These are phyloP conservation scores for Trinectes maculatus DNA, from an alignment of 2,113 vertebrate species.

Conservation along the genomic window DNA sequence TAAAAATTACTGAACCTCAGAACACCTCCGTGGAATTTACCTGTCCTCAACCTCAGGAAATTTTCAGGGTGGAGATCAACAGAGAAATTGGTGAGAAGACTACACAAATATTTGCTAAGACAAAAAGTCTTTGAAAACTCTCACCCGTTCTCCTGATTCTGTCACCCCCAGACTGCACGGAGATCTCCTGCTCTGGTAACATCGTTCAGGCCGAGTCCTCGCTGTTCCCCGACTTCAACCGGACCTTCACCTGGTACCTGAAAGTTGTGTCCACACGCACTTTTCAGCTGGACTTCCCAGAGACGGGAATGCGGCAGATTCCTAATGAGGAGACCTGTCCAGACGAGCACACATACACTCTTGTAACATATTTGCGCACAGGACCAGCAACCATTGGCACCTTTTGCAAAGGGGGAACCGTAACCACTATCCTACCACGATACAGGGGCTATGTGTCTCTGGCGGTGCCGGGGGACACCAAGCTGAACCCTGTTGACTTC, in stretches of 20 bases:
- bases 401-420: slow-evolving; percentile 88
- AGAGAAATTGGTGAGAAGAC: slow-evolving; percentile 70
- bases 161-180: slow-evolving; percentile 84
- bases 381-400: slow-evolving; percentile 80
- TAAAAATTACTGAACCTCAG: neutral
- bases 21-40: slow-evolving; percentile 68
- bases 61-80: slow-evolving; percentile 76
- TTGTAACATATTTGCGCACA: slow-evolving; percentile 70
- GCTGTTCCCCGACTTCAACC: slow-evolving; percentile 83
- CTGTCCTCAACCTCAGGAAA: slow-evolving; percentile 73
- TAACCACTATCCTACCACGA: slow-evolving; percentile 81
- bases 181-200: slow-evolving; percentile 76
- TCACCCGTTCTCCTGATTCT: neutral
- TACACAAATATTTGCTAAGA: too few relatives aligned
- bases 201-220: slow-evolving; percentile 77
- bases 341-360: slow-evolving; percentile 79
- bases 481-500: slow-evolving; percentile 79
- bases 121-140: neutral
- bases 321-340: slow-evolving; percentile 77
- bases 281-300: slow-evolving; percentile 86
- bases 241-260: slow-evolving; percentile 88
- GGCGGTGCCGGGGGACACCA: slow-evolving; percentile 37
- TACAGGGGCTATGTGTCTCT: slow-evolving; percentile 59
- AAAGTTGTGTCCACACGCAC: slow-evolving; percentile 70
- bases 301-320: slow-evolving; percentile 84